phyloP scores from a whole-genome alignment of 1,140 invertebrate genomes.

The Drosophila littoralis region DNA sequence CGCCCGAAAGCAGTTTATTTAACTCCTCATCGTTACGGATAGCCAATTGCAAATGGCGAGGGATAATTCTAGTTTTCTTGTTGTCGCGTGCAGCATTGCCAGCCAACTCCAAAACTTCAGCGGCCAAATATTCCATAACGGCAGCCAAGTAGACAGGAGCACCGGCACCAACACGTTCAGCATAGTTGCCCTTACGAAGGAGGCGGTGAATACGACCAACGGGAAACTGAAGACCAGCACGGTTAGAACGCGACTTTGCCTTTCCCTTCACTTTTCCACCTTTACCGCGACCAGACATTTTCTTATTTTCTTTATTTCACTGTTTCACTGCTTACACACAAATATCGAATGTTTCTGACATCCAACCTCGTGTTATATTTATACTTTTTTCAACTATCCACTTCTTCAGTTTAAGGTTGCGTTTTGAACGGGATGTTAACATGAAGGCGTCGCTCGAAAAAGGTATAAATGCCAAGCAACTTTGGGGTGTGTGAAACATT shows the following conservation, averaged over 20 bases:
- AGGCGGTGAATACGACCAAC: slow-evolving; percentile 5
- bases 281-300: slow-evolving; percentile 2
- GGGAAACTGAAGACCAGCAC: slow-evolving; percentile 1
- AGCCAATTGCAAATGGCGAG: slow-evolving; percentile 92
- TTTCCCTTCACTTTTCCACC: slow-evolving; percentile 9
- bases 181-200: slow-evolving; percentile 1
- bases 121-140: slow-evolving; percentile 3
- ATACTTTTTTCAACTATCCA: neutral
- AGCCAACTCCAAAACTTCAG: slow-evolving; percentile 7
- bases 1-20: slow-evolving; percentile 90
- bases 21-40: slow-evolving; percentile 95
- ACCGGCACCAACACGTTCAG: slow-evolving; percentile 3
- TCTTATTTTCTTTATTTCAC: neutral
- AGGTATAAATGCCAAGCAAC: too few relatives aligned
- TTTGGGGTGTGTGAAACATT: too few relatives aligned
- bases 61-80: slow-evolving; percentile 88
- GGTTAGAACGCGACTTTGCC: slow-evolving; percentile 2
- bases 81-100: slow-evolving; percentile 2
- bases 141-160: neutral
- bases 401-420: too few relatives aligned
- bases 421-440: too few relatives aligned
- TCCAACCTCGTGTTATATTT: neutral
- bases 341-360: neutral
- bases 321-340: neutral
- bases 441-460: too few relatives aligned